These are phyloP conservation scores for Chloroceryle amazona DNA, from an alignment of 2,797 vertebrate genomes.

Conservation along the genomic window DNA sequence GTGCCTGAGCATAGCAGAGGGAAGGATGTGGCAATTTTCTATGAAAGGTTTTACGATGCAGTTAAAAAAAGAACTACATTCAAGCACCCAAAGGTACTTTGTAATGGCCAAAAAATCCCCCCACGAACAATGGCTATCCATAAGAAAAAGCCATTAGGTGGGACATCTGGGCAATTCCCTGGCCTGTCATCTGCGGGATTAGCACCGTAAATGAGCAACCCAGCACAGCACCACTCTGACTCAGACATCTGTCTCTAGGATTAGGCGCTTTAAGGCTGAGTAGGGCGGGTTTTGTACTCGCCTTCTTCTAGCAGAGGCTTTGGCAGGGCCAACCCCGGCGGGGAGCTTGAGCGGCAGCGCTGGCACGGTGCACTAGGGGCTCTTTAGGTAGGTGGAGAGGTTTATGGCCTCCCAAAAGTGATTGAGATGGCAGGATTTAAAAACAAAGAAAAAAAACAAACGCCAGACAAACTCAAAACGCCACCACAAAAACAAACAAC, in stretches of 20 bases:
- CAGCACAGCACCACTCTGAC: not conserved
- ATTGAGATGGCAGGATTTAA: not conserved
- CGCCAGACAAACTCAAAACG: no score
- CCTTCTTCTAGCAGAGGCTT: fast-evolving
- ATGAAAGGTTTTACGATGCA: constrained; percentile 13
- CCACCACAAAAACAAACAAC: no score
- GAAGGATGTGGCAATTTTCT: constrained; percentile 42
- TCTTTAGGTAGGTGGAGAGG: not conserved
- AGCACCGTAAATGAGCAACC: not conserved
- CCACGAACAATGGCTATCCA: constrained; percentile 15
- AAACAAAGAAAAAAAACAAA: not conserved
- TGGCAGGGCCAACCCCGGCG: fast-evolving
- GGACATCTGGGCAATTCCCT: not conserved
- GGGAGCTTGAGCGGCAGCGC: fast-evolving
- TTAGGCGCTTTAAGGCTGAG: fast-evolving
- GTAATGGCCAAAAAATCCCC: not conserved
- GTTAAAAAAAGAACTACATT: constrained; percentile 26
- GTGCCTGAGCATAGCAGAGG: constrained; percentile 22
- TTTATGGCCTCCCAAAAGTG: not conserved
- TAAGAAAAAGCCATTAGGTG: constrained; percentile 45
- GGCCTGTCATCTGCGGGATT: not conserved
- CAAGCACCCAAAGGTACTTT: not conserved
- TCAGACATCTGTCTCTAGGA: not conserved
- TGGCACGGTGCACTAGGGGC: fast-evolving
- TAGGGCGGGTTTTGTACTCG: fast-evolving